Percentiles rank a stretch among this genome's conserved stretches.
These are phyloP conservation scores for Xestia rhomboidea DNA, from an alignment of 2,888 invertebrate genomes.

Conservation along the genomic window DNA sequence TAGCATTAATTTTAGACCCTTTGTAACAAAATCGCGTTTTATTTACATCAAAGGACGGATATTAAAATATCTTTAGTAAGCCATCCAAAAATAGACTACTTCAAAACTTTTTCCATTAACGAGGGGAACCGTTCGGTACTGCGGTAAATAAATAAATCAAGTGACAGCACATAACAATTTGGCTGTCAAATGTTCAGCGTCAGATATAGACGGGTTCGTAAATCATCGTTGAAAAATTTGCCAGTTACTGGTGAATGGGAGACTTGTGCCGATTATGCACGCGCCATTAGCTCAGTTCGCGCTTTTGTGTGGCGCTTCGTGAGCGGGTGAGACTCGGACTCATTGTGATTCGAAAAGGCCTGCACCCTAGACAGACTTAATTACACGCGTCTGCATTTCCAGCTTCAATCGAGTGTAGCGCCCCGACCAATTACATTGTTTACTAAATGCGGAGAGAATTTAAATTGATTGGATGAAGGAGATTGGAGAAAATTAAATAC, in stretches of 20 bases:
- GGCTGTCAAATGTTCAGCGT: slow-evolving; percentile 64
- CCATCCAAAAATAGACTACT: slow-evolving; percentile 44
- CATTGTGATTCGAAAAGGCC: slow-evolving; percentile 81
- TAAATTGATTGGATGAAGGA: slow-evolving; percentile 58
- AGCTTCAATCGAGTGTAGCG: slow-evolving; percentile 66
- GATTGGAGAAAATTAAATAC: slow-evolving; percentile 55
- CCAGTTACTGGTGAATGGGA: slow-evolving; percentile 80
- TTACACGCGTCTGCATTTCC: slow-evolving; percentile 74
- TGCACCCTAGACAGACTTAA: slow-evolving; percentile 75
- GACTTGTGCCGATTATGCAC: slow-evolving; percentile 85
- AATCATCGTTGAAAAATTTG: slow-evolving; percentile 82
- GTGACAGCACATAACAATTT: slow-evolving; percentile 62
- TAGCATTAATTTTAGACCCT: slow-evolving; percentile 31
- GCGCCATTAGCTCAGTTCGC: slow-evolving; percentile 83
- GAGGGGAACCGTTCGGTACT: slow-evolving; percentile 20
- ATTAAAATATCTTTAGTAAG: slow-evolving; percentile 40
- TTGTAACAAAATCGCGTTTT: slow-evolving; percentile 44
- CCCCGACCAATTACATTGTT: slow-evolving; percentile 62
- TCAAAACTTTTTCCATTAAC: slow-evolving; percentile 62
- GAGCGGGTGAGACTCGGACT: slow-evolving; percentile 69
- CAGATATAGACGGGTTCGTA: slow-evolving; percentile 66
- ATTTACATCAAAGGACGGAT: slow-evolving; percentile 40
- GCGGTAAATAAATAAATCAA: slow-evolving; percentile 65
- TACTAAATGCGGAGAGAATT: slow-evolving; percentile 49
- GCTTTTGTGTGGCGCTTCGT: slow-evolving; percentile 79